Base-by-base conservation (phyloP, 2,888 invertebrate species). In the Thumatha senex region DNA sequence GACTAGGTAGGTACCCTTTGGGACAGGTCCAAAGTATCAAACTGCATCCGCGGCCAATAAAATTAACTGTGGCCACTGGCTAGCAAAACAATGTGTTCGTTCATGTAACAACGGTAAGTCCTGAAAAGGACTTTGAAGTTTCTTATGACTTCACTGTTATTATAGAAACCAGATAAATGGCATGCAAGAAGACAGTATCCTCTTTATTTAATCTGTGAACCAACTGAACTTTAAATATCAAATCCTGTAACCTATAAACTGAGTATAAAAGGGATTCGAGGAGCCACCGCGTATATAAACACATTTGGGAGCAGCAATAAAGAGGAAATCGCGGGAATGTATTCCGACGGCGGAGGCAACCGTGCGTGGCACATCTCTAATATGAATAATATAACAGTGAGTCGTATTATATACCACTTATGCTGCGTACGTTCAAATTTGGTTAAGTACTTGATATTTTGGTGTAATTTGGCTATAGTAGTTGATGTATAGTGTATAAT, bases 371-470 rank as follows among this genome's bases (percentile, higher is more conserved):
- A 45, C 39, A 18, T 55, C 40, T 47, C 29, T 51, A 53, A 53
- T 59, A 61, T 66, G 66, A 67, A 66, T 66, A 66, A 66, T 59
- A 61, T 63, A 66, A 53, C 58, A 65, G 67, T 48, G 57, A 66
- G 48, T 63, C 61, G 60, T 18, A 39, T 43, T 49, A 51, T 42
- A 43, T 36, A 54, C 47, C 61, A 48, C 41, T 56, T 51, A 53
- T 49, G 55, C 55, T 45, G 40, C 55, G 40, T 43, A 48, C 15
- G 15, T 41, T 42, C 42, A 33, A 36, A 41, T 36, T 15, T 13
- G n/a, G 14, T n/a, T 31, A 24, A 24, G 18, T 24, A 24, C 3
- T 24, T 24, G 18, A 24, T 24, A 24, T 24, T 24, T 4, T 24
- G 18, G 18, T 5, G 18, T 24, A 24, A 24, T 24, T 24, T 24